Conservation (phyloP, 2,797 vertebrate species). For the Microtus agrestis region DNA sequence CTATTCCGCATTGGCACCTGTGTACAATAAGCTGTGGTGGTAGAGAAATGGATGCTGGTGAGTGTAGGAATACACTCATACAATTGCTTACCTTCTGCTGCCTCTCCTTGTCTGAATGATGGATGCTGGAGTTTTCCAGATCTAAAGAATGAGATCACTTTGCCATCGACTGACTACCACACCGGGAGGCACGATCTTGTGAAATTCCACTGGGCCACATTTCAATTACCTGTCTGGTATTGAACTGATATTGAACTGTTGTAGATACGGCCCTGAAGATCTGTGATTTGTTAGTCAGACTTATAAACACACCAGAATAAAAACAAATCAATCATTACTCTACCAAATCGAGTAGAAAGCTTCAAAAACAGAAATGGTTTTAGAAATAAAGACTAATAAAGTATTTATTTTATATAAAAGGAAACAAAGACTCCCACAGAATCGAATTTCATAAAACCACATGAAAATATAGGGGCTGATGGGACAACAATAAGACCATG, state of each 20-base stretch:
- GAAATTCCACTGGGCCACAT: neutral
- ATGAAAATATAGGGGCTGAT: neutral
- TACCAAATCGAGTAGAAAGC: neutral
- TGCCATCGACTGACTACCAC: neutral
- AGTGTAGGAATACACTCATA: neutral
- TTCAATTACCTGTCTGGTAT: slow-evolving; percentile 14
- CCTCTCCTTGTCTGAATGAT: neutral
- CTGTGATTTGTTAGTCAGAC: slow-evolving; percentile 7
- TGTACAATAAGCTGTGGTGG: no score
- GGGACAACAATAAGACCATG: neutral
- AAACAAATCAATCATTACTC: neutral
- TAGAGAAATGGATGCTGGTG: neutral
- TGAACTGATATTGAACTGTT: neutral
- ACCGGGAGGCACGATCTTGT: neutral
- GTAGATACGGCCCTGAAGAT: neutral
- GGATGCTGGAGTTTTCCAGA: neutral
- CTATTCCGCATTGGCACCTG: neutral
- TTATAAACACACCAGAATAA: slow-evolving; percentile 1
- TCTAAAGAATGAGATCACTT: neutral
- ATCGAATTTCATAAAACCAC: neutral
- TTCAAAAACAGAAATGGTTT: neutral
- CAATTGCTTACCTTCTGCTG: neutral
- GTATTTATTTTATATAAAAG: neutral
- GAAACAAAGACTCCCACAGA: neutral
- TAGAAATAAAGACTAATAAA: neutral